These are phyloP conservation scores for Lerema accius DNA, from an alignment of 1,140 invertebrate species.

Conservation along the genomic window DNA sequence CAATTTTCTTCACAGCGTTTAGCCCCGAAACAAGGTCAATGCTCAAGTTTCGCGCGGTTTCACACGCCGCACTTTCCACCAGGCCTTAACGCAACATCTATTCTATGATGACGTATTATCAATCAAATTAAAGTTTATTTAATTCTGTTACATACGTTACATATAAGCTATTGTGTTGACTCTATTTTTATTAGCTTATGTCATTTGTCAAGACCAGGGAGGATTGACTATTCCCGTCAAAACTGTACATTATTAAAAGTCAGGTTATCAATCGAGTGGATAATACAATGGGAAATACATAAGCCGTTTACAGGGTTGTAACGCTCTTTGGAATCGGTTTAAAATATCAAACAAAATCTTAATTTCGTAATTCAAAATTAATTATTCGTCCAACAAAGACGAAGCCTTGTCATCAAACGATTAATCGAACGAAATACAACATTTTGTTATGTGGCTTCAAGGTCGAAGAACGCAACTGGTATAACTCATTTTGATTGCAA, in stretches of 20 bases:
- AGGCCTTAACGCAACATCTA: conserved; percentile 44
- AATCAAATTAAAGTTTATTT: conserved; percentile 29
- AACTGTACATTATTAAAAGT: too few species aligned
- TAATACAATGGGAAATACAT: too few species aligned
- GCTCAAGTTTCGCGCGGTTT: conserved; percentile 60
- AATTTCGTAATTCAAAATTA: conserved; percentile 18
- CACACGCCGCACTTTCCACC: conserved; percentile 60
- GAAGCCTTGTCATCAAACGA: conserved; percentile 24
- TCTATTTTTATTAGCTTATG: too few species aligned
- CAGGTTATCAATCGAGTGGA: too few species aligned
- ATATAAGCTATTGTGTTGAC: too few species aligned
- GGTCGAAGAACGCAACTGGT: conserved; percentile 30
- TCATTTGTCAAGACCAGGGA: too few species aligned
- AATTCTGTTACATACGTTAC: too few species aligned
- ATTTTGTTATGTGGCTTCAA: conserved; percentile 33
- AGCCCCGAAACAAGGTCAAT: conserved; percentile 61
- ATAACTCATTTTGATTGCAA: conserved; percentile 29
- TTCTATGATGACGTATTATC: conserved; percentile 37
- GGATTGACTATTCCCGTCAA: too few species aligned
- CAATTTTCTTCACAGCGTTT: conserved; percentile 39
- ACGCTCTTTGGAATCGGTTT: too few species aligned
- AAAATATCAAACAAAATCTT: neutral
- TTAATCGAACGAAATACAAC: conserved; percentile 30
- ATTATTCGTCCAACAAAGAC: conserved; percentile 17
- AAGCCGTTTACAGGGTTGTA: too few species aligned